These are phyloP conservation scores for Rissa tridactyla DNA, from an alignment of 2,113 vertebrate genomes.

Conservation along the genomic window DNA sequence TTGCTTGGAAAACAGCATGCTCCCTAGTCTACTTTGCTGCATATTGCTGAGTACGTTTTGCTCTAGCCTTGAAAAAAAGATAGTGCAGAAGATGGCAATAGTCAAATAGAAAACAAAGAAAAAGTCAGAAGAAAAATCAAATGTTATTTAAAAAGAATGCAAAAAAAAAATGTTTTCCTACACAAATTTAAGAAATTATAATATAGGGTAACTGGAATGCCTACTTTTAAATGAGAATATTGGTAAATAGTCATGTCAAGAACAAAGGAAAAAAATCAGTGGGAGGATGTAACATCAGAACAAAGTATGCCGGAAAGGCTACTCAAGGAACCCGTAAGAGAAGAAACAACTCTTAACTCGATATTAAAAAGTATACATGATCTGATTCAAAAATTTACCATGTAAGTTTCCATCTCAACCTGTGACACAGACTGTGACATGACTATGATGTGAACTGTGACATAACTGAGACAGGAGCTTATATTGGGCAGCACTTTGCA, in stretches of 20 bases:
- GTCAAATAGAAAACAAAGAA: neutral
- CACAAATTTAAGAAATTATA: neutral
- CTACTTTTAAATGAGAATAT: neutral
- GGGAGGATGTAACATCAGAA: neutral
- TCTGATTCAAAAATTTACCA: neutral
- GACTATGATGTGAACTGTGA: neutral
- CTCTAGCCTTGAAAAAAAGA: neutral
- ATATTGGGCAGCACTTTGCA: neutral
- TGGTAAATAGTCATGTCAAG: neutral
- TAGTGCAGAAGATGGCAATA: neutral
- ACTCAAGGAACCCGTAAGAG: neutral
- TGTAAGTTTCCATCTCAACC: neutral
- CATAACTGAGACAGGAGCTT: neutral
- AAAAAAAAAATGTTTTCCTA: neutral
- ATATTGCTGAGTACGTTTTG: neutral
- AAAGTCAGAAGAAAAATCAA: neutral
- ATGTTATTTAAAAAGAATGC: neutral
- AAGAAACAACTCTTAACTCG: neutral
- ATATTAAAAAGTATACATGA: neutral
- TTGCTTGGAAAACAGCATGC: neutral
- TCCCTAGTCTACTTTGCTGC: neutral
- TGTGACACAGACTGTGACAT: neutral
- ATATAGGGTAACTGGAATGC: neutral
- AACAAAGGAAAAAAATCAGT: neutral
- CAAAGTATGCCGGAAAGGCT: neutral